Evolutionary conservation across 2,888 invertebrate species (phyloP).

Genomic region (Cheilosia variabilis): DNA sequence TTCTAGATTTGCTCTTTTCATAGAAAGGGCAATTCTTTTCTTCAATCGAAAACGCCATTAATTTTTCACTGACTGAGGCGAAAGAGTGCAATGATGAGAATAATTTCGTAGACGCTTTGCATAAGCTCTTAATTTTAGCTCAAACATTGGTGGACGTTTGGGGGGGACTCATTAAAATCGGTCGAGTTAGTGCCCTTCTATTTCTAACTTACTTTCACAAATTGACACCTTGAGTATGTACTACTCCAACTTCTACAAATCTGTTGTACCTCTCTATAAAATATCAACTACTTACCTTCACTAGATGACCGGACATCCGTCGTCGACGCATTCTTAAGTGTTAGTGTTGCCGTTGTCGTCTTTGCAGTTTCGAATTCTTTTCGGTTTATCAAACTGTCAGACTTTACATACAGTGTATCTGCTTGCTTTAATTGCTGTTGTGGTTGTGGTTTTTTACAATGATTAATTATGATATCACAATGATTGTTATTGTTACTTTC

Average conservation of each 20-base stretch:
- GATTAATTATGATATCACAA: slow-evolving; percentile 76
- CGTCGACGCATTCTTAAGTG: slow-evolving; percentile 54
- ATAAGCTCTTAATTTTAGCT: no score
- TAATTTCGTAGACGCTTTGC: no score
- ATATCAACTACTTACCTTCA: slow-evolving; percentile 57
- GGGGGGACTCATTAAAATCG: no score
- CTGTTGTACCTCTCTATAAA: background rate
- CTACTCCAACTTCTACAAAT: slow-evolving; percentile 3
- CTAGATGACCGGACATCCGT: slow-evolving; percentile 36
- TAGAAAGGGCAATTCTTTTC: no score
- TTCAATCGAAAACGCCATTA: no score
- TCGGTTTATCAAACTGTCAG: slow-evolving; percentile 45
- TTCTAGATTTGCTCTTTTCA: no score
- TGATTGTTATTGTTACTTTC: slow-evolving; percentile 47
- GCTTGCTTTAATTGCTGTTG: slow-evolving; percentile 60
- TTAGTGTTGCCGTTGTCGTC: slow-evolving; percentile 49
- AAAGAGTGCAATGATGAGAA: no score
- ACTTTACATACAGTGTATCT: slow-evolving; percentile 35
- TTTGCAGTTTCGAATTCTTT: slow-evolving; percentile 40
- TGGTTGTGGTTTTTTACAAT: slow-evolving; percentile 78
- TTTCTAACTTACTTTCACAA: slow-evolving; percentile 6
- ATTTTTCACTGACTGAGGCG: no score
- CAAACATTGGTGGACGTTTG: no score
- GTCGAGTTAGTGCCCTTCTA: background rate
- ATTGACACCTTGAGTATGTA: background rate